Conservation (phyloP, 1,140 invertebrate genomes). For the Diachasma alloeum region DNA sequence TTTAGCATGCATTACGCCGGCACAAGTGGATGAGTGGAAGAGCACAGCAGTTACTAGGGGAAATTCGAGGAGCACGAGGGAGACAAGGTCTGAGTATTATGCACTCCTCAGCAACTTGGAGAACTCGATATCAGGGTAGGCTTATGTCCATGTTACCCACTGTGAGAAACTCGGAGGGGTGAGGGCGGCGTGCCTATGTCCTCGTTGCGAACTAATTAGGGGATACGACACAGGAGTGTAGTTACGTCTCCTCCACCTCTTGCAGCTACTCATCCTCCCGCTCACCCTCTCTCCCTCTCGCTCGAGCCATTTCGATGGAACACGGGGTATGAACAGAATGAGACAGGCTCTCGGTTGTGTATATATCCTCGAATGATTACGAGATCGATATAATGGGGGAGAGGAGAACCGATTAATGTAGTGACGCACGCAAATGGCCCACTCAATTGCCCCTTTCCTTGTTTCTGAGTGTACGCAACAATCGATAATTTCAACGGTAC, state of each 20-base stretch:
- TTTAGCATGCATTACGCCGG: conserved; percentile 48
- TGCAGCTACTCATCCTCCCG: not conserved
- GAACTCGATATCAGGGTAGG: conserved; percentile 35
- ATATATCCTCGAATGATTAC: conserved; percentile 23
- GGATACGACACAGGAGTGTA: not conserved
- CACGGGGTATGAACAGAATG: not conserved
- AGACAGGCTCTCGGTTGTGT: conserved; percentile 10
- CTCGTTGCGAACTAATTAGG: conserved; percentile 37
- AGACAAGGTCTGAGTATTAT: not conserved
- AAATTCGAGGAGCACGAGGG: conserved; percentile 31
- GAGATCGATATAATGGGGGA: conserved; percentile 16
- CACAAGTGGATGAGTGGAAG: conserved; percentile 22
- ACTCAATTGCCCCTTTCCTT: not conserved
- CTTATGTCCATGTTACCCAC: conserved; percentile 9
- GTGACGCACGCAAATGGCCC: conserved; percentile 9
- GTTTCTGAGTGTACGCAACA: not conserved
- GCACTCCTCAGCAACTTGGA: conserved; percentile 23
- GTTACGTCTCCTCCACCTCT: not conserved
- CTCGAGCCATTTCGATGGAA: not conserved
- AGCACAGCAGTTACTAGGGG: conserved; percentile 33
- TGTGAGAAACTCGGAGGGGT: not conserved
- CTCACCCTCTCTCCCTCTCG: not conserved
- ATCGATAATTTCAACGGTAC: not conserved
- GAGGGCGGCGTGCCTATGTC: conserved; percentile 18
- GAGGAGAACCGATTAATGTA: conserved; percentile 25